These are phyloP conservation scores for Agriopis marginaria DNA, from an alignment of 2,888 invertebrate genomes.

Conservation along the genomic window DNA sequence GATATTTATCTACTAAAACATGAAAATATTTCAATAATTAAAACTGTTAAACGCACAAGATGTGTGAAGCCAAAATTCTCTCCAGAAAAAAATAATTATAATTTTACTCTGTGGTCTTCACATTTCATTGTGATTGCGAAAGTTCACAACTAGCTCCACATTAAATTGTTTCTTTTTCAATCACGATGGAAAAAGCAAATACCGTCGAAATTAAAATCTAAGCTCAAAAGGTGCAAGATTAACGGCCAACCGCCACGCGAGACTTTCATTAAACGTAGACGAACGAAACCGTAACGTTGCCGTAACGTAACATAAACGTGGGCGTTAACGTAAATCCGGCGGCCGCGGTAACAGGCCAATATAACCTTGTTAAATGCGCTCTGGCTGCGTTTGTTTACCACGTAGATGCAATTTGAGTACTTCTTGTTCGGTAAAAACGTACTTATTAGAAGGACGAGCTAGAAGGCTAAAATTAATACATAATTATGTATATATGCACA, in stretches of 20 bases:
- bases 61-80: too few relatives aligned
- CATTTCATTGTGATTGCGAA: background rate
- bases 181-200: slow-evolving; percentile 26
- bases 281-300: slow-evolving; percentile 15
- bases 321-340: slow-evolving; percentile 28
- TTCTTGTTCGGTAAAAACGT: slow-evolving; percentile 6
- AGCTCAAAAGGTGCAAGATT: slow-evolving; percentile 22
- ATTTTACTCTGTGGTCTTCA: too few relatives aligned
- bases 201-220: slow-evolving; percentile 30
- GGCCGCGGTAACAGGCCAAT: slow-evolving; percentile 26
- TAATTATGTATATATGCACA: too few relatives aligned
- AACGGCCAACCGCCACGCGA: slow-evolving; percentile 33
- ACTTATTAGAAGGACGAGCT: too few relatives aligned
- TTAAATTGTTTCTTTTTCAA: slow-evolving; percentile 21
- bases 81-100: too few relatives aligned
- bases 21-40: too few relatives aligned
- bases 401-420: slow-evolving; percentile 22
- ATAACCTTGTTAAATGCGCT: slow-evolving; percentile 31
- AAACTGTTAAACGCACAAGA: too few relatives aligned
- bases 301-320: slow-evolving; percentile 14
- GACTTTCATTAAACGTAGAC: slow-evolving; percentile 37
- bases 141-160: background rate
- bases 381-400: slow-evolving; percentile 22
- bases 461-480: background rate
- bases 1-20: too few relatives aligned